Evolutionary conservation across 1,140 invertebrate species (phyloP), one percentile per base, ranked within the genome.

Genomic region (Pseudomyrmex pallidus): DNA sequence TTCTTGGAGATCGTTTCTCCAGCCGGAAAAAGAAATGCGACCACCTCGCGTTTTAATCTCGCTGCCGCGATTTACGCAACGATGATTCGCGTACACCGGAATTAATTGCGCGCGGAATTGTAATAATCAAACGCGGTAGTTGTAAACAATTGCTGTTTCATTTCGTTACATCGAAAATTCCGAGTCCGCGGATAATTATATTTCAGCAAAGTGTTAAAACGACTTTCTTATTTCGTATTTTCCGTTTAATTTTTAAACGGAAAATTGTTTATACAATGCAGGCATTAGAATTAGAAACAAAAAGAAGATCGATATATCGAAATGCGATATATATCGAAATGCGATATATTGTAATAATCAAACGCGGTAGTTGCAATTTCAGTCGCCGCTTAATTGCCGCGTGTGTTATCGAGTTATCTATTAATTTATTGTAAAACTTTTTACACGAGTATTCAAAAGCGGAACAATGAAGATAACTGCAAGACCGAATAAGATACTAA

Each of bases 391-490:
- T 35, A 35, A 35, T 35, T 35, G 35, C 35, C 35, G 35, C 5
- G 35, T 35, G 35, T 35, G 5, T 35, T 35, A 0, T 35, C 35
- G 35, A 35, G 5, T 35, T 35, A 35, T 35, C 35, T 35, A 35
- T 35, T 7, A 7, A 35, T 35, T 35, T 35, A 35, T 35, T 35
- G 35, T 35, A 35, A 35, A 35, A 35, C 35, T 35, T 35, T 35
- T 35, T 5, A 7, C 35, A 7, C 35, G 0, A 35, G 5, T 5
- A 35, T 35, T 89, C 84, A 84, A 72, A 64, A 64, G 52, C 74
- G 62, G 88, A 92, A 93, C 90, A 93, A 93, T 93, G 87, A 90
- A 57, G 73, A 20, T 70, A 67, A 63, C 64, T 73, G 74, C 83
- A 74, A 67, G 83, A 67, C 80, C 86, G 84, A 90, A 91, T 90